Conservation (phyloP, 2,797 vertebrate species). For the Apogon talboti region DNA sequence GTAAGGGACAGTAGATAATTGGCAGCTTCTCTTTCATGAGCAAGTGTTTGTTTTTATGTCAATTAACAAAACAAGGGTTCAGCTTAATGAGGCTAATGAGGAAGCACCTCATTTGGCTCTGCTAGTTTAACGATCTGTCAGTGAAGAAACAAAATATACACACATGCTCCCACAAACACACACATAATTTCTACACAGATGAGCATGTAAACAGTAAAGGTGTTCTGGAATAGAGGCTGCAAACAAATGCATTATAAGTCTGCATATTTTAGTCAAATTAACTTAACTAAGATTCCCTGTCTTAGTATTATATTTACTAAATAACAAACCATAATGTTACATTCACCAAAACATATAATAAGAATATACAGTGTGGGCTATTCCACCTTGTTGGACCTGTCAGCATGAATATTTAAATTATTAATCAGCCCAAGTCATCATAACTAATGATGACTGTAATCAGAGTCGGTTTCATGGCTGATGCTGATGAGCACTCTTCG, state of each 20-base stretch:
- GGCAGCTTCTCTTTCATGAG: conserved; percentile 64
- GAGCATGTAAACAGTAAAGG: not conserved
- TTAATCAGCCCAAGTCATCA: conserved; percentile 69
- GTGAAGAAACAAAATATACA: conserved; percentile 33
- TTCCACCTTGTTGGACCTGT: conserved; percentile 43
- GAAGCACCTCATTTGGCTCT: conserved; percentile 64
- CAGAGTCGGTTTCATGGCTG: conserved; percentile 67
- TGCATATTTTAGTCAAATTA: not conserved
- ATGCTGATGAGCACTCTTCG: conserved; percentile 68
- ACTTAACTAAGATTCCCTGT: not conserved
- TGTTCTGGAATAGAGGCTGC: not conserved
- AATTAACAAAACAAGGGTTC: conserved; percentile 77
- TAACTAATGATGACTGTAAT: conserved; percentile 75
- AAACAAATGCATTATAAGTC: not conserved
- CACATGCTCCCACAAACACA: not conserved
- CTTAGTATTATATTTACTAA: no score
- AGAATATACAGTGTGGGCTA: conserved; percentile 1
- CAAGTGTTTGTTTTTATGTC: conserved; percentile 78
- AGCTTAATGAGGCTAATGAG: conserved; percentile 76
- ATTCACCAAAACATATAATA: not conserved
- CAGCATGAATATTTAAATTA: conserved; percentile 69
- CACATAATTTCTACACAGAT: conserved; percentile 7
- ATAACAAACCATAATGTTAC: no score
- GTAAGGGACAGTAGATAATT: conserved; percentile 51
- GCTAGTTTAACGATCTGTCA: conserved; percentile 60